A percentile compares a stretch with the other conserved stretches of the same genome.
Conservation (phyloP, 1,140 invertebrate species). For the Drosophila grimshawi region DNA sequence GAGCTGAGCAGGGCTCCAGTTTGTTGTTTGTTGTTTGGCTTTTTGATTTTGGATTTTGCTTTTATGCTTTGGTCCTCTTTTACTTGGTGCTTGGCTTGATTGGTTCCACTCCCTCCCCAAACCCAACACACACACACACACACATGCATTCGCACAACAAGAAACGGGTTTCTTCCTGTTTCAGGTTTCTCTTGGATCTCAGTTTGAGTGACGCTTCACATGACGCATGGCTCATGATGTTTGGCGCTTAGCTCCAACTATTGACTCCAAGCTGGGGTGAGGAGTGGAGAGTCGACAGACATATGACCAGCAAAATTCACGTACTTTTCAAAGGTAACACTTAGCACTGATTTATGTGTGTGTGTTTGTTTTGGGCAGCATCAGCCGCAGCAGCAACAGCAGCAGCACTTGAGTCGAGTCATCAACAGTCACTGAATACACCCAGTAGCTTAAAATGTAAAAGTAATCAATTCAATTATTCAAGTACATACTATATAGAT, state of each 20-base stretch:
- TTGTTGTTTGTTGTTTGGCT: constrained; percentile 28
- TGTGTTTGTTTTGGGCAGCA: constrained; percentile 17
- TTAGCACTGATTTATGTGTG: constrained; percentile 27
- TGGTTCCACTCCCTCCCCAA: constrained; percentile 62
- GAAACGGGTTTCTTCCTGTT: constrained; percentile 71
- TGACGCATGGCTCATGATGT: constrained; percentile 54
- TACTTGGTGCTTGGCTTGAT: constrained; percentile 59
- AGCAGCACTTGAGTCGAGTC: background rate
- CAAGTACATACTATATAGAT: background rate
- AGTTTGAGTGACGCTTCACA: constrained; percentile 50
- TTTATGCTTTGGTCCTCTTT: constrained; percentile 56
- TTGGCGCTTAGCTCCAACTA: constrained; percentile 44
- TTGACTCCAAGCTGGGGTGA: constrained; percentile 1
- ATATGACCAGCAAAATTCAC: constrained; percentile 20
- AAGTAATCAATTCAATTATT: constrained; percentile 22
- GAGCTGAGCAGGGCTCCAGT: constrained; percentile 33
- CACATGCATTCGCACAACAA: constrained; percentile 21
- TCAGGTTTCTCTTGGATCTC: constrained; percentile 52
- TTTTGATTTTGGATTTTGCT: constrained; percentile 56
- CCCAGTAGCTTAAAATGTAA: constrained; percentile 15
- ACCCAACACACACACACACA: constrained; percentile 27
- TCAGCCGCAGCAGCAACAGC: background rate
- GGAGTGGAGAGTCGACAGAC: background rate
- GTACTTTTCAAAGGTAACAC: constrained; percentile 14
- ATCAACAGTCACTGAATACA: constrained; percentile 13